Evolutionary conservation across 2,888 invertebrate genomes (phyloP).

Genomic region (Lumbricus terrestris): DNA sequence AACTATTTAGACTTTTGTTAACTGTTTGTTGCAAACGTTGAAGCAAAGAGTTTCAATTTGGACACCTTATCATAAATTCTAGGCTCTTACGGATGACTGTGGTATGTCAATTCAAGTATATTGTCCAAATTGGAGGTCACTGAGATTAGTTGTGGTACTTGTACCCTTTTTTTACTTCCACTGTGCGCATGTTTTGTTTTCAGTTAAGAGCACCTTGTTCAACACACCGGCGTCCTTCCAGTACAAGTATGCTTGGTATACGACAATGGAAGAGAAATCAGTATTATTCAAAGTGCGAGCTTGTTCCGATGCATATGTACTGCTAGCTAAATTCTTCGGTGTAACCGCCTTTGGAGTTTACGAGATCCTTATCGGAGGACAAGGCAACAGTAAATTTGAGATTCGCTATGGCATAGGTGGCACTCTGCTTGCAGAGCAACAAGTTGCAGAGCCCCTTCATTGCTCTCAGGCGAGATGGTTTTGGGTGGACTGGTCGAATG

Average conservation of each 20-base stretch:
- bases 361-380: constrained; percentile 23
- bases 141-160: background rate
- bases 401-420: constrained; percentile 15
- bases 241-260: constrained; percentile 24
- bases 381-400: constrained; percentile 14
- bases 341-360: constrained; percentile 17
- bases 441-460: background rate
- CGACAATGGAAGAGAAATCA: background rate
- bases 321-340: background rate
- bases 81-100: background rate
- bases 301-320: constrained; percentile 22
- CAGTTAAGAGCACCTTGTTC: constrained; percentile 12
- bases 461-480: constrained; percentile 25
- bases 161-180: background rate
- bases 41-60: too few species aligned
- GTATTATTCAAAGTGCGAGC: constrained; percentile 17
- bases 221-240: constrained; percentile 16
- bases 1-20: too few species aligned
- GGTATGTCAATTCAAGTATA: background rate
- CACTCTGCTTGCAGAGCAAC: background rate
- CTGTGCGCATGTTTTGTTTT: background rate
- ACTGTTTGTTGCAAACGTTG: too few species aligned
- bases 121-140: background rate
- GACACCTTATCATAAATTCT: background rate
- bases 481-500: constrained; percentile 25